Conservation (phyloP, 2,888 invertebrate species). For the Biston stratarius region DNA sequence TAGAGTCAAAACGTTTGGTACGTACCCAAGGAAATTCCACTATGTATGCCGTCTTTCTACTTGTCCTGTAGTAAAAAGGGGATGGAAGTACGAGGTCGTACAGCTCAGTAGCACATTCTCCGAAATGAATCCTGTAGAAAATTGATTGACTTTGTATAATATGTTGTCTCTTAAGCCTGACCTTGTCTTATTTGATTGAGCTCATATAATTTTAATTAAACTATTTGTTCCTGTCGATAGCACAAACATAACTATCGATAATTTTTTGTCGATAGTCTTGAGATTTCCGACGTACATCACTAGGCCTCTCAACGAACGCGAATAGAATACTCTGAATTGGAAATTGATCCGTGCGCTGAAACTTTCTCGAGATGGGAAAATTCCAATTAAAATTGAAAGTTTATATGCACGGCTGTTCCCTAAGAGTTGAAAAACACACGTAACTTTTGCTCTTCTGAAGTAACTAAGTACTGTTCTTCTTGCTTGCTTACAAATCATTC, state of each 20-base stretch:
- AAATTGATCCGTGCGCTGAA: constrained; percentile 72
- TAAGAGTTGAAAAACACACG: background rate
- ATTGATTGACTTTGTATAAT: too few species aligned
- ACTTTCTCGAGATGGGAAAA: constrained; percentile 67
- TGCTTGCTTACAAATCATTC: background rate
- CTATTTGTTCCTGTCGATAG: too few species aligned
- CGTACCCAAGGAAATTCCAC: too few species aligned
- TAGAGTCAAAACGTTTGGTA: too few species aligned
- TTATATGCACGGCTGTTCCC: constrained; percentile 57
- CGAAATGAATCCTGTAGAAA: too few species aligned
- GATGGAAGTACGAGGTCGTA: too few species aligned
- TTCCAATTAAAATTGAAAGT: constrained; percentile 71
- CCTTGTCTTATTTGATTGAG: too few species aligned
- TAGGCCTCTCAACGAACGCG: constrained; percentile 51
- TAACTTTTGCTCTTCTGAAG: constrained; percentile 7
- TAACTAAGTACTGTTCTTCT: background rate
- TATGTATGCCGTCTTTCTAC: too few species aligned
- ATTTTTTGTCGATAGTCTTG: constrained; percentile 14
- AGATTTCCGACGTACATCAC: constrained; percentile 40
- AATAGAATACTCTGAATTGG: constrained; percentile 72
- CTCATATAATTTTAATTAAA: too few species aligned
- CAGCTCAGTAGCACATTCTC: too few species aligned
- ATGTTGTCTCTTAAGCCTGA: too few species aligned
- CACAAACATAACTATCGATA: constrained; percentile 12
- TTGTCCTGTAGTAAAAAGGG: too few species aligned